phyloP scores from a whole-genome alignment of 2,888 invertebrate species.

The Periphyllus acericola region DNA sequence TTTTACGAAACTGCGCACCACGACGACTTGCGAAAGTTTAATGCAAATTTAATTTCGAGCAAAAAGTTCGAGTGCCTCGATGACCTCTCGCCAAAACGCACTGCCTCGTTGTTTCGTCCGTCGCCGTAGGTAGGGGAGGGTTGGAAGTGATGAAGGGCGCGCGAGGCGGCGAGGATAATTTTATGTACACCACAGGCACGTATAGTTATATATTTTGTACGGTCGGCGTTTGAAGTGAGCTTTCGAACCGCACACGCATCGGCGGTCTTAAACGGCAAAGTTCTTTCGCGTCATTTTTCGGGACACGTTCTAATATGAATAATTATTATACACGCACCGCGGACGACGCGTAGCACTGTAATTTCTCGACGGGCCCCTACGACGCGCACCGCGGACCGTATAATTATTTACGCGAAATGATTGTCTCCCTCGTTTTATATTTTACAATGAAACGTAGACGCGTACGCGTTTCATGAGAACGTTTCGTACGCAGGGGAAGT shows the following conservation, averaged over 20 bases:
- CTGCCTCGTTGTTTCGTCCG: too few species aligned
- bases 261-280: background rate
- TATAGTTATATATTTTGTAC: too few species aligned
- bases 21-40: too few species aligned
- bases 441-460: background rate
- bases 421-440: too few species aligned
- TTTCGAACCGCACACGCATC: background rate
- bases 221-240: background rate
- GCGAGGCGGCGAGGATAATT: too few species aligned
- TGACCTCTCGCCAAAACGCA: too few species aligned
- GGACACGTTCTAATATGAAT: background rate
- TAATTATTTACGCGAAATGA: conserved; percentile 30
- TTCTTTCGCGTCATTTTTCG: background rate
- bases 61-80: too few species aligned
- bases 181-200: too few species aligned
- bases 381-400: background rate
- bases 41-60: too few species aligned
- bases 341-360: background rate
- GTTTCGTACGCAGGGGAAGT: background rate
- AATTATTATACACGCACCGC: background rate
- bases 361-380: background rate
- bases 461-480: background rate
- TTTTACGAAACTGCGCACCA: too few species aligned
- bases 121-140: too few species aligned
- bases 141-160: too few species aligned